These are phyloP conservation scores for Microtus ochrogaster DNA, from an alignment of 2,113 vertebrate species.

Conservation along the genomic window DNA sequence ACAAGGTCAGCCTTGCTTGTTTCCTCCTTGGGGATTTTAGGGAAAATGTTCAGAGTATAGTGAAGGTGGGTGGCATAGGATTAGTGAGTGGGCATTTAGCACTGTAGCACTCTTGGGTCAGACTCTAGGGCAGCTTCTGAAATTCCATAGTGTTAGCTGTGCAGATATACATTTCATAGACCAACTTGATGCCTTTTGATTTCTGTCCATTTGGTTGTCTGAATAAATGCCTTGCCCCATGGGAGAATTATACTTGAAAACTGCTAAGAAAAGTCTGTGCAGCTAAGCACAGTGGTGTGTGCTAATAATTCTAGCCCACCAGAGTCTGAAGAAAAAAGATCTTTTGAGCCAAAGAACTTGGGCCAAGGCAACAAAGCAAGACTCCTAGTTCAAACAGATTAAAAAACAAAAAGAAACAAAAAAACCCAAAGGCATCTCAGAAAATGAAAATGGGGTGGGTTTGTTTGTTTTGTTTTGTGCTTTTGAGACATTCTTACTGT, in stretches of 20 bases:
- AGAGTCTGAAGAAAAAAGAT: neutral
- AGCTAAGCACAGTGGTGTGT: neutral
- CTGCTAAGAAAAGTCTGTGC: neutral
- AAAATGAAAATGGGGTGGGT: neutral
- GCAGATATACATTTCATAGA: neutral
- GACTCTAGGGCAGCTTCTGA: neutral
- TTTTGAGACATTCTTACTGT: neutral
- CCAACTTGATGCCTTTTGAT: neutral
- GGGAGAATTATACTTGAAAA: neutral
- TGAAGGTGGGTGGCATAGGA: neutral
- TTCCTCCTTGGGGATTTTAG: constrained; percentile 40
- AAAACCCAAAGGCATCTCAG: neutral
- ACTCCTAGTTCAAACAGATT: neutral
- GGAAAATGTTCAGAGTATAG: constrained; percentile 30
- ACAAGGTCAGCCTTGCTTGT: neutral
- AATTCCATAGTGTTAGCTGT: constrained; percentile 35
- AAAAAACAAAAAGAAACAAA: too few species aligned
- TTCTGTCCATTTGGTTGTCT: neutral
- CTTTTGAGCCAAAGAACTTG: neutral
- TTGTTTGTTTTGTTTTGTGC: neutral
- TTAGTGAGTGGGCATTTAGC: neutral
- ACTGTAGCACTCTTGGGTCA: neutral
- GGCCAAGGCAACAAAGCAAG: neutral
- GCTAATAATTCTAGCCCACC: neutral
- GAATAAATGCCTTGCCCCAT: neutral